These are phyloP conservation scores for Stomatorhinus ivindoensis DNA, from an alignment of 2,113 vertebrate genomes.

Conservation along the genomic window DNA sequence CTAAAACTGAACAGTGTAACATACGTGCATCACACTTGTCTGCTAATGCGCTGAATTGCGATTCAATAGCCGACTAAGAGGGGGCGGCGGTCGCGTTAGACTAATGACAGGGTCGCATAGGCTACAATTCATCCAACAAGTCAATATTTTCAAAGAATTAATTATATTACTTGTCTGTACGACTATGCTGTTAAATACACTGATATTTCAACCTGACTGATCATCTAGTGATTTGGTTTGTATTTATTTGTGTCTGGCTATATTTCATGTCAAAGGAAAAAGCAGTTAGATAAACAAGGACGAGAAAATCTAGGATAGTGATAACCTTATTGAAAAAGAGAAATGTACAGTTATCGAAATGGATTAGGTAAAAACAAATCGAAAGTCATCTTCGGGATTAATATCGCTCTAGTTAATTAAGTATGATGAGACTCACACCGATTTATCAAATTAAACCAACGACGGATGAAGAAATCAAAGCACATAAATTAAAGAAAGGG, in stretches of 20 bases:
- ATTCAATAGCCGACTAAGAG: constrained; percentile 35
- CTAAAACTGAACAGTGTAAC: constrained; percentile 15
- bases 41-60: constrained; percentile 36
- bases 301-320: constrained; percentile 33
- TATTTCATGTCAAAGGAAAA: constrained; percentile 28
- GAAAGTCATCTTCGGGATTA: constrained; percentile 14
- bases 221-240: constrained; percentile 30
- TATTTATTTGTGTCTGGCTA: constrained; percentile 11
- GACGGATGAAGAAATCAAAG: constrained; percentile 45
- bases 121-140: constrained; percentile 37
- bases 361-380: constrained; percentile 37
- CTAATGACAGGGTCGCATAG: constrained; percentile 46
- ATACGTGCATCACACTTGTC: constrained; percentile 24
- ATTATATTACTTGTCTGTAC: constrained; percentile 30
- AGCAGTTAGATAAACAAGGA: constrained; percentile 21
- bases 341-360: constrained; percentile 34
- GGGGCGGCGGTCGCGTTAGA: constrained; percentile 34
- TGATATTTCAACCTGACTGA: constrained; percentile 24
- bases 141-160: constrained; percentile 42
- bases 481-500: constrained; percentile 41
- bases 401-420: constrained; percentile 27
- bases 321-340: constrained; percentile 38
- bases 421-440: constrained; percentile 17
- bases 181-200: neutral
- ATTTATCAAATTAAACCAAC: constrained; percentile 43